Evolutionary conservation across 2,113 vertebrate species (phyloP), one percentile per base, ranked within the genome.

Genomic region (Nothobranchius kuhntae): DNA sequence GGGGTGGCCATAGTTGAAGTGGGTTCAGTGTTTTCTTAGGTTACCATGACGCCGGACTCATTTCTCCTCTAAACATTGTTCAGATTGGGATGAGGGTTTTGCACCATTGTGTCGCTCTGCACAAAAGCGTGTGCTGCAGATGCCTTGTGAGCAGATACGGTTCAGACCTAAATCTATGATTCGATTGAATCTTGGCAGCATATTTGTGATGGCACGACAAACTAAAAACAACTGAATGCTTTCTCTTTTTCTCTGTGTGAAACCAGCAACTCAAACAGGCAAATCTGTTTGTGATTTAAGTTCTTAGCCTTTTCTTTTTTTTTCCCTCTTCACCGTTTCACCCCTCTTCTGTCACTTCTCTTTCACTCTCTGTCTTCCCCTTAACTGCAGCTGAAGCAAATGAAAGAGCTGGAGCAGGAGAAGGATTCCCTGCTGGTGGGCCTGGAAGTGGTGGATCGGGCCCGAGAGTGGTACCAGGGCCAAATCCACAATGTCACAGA

Each of bases 401-500:
- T 97, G 95, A 95, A 95, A 84, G 95, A 96, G 81, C 88, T 97
- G 91, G 96, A 98, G 84, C 95, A 95, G 87, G 96, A 98, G 89
- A 94, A 96, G 83, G 97, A 96, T 76, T 94, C 94, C 9, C 86
- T 99, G 69, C 90, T 98, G 44, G 94, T 95, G 7, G 97, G 97
- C 0, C 90, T 99, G 88, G 97, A 96, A 54, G 89, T 96, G 89
- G 91, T 97, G 80, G 96, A 96, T 0, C 89, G 73, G 0, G 92
- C 95, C 48, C 91, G 94, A 0, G 95, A 95, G 6, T 99, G 97
- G 97, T 98, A 95, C 91, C 94, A 94, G 78, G 93, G 91, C 61
- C 96, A 96, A 75, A 95, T 99, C 87, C 95, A 94, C 69, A 89
- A 87, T 5, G 94, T 98, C 73, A 95, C 93, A 21, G 95, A 97